These are phyloP conservation scores for Sapajus apella DNA, from an alignment of 2,113 vertebrate genomes.

Conservation along the genomic window DNA sequence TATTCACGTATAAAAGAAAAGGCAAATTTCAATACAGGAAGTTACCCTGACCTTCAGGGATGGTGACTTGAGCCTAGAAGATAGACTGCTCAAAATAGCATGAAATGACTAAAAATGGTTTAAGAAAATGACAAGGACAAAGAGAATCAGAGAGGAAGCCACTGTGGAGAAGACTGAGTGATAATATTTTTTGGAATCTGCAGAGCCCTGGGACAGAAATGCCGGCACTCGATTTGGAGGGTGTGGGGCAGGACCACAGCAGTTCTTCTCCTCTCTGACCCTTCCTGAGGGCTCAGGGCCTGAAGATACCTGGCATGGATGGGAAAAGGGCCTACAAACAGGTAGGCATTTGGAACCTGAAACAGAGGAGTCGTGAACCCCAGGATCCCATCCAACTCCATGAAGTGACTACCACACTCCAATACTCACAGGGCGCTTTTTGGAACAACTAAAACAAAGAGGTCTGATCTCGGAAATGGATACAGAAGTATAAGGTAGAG, in stretches of 20 bases:
- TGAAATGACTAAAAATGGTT: neutral
- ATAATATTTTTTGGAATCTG: neutral
- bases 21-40: neutral
- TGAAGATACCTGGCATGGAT: neutral
- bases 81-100: neutral
- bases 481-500: neutral
- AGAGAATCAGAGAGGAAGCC: neutral
- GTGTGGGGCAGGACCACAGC: rapidly evolving
- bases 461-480: neutral
- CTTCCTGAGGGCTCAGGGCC: neutral
- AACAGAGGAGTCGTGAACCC: rapidly evolving
- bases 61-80: neutral
- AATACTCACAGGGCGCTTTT: neutral
- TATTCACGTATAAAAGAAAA: neutral
- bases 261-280: neutral
- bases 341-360: neutral
- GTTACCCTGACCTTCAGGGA: neutral
- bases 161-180: neutral
- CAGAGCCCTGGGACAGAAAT: neutral
- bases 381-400: neutral
- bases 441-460: neutral
- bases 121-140: neutral
- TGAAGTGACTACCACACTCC: rapidly evolving
- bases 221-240: neutral
- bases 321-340: neutral